These are phyloP conservation scores for Sicus ferrugineus DNA, from an alignment of 2,888 invertebrate genomes.

Conservation along the genomic window DNA sequence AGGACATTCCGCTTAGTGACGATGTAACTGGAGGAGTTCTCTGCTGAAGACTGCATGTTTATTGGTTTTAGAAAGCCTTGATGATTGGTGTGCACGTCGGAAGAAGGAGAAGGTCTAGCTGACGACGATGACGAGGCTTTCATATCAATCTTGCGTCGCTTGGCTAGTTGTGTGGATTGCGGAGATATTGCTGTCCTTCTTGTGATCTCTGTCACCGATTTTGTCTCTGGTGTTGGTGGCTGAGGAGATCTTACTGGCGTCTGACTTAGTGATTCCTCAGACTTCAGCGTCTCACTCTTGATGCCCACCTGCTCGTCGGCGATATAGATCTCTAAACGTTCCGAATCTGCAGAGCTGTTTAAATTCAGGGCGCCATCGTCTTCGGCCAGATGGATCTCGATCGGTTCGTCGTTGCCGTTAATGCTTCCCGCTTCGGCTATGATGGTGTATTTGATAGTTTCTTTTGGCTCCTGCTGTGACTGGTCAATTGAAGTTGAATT, in stretches of 20 bases:
- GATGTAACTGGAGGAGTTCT: background rate
- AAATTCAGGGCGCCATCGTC: slow-evolving; percentile 50
- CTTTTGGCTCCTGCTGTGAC: slow-evolving; percentile 24
- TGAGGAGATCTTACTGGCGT: background rate
- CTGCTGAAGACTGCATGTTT: background rate
- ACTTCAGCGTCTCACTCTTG: background rate
- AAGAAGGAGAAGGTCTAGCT: slow-evolving; percentile 6
- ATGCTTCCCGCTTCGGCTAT: slow-evolving; percentile 45
- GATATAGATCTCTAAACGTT: slow-evolving; percentile 55
- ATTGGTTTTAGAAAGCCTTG: slow-evolving; percentile 16
- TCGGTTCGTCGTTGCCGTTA: slow-evolving; percentile 46
- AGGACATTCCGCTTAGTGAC: background rate
- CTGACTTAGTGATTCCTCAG: background rate
- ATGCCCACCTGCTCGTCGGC: slow-evolving; percentile 38
- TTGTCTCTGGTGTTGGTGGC: background rate
- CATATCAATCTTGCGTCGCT: slow-evolving; percentile 46
- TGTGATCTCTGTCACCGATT: background rate
- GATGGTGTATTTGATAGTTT: slow-evolving; percentile 53
- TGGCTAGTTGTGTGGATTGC: slow-evolving; percentile 35
- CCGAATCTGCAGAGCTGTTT: slow-evolving; percentile 53
- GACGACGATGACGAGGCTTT: slow-evolving; percentile 4
- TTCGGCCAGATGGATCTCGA: slow-evolving; percentile 53
- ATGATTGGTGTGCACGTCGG: slow-evolving; percentile 21
- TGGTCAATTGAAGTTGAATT: slow-evolving; percentile 37
- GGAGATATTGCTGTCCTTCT: background rate